A percentile compares a stretch with the other conserved stretches of the same genome.
These are phyloP conservation scores for Pseudorectes ferrugineus DNA, from an alignment of 2,113 vertebrate genomes.

Conservation along the genomic window DNA sequence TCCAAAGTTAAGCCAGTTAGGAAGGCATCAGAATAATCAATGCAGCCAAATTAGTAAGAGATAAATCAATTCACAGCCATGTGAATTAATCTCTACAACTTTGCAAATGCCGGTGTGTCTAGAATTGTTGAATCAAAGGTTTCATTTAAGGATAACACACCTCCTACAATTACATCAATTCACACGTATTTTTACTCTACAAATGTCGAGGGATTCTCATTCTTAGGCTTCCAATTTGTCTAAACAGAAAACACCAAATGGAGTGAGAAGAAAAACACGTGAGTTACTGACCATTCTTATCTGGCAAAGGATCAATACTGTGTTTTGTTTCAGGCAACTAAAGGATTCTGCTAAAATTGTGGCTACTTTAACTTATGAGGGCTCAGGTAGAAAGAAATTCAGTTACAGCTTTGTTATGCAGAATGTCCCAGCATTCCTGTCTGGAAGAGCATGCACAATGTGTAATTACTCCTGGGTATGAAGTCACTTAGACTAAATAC, in stretches of 20 bases:
- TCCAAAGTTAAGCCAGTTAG: constrained; percentile 27
- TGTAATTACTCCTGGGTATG: background rate
- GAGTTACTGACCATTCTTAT: background rate
- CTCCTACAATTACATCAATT: background rate
- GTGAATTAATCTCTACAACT: background rate
- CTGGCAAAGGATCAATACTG: background rate
- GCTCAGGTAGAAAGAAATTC: background rate
- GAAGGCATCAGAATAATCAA: constrained; percentile 29
- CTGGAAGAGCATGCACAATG: background rate
- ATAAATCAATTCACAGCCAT: constrained; percentile 9
- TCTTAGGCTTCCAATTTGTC: background rate
- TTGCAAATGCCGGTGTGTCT: background rate
- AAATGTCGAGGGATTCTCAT: background rate
- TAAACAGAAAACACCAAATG: background rate
- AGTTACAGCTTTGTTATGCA: background rate
- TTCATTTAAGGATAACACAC: background rate
- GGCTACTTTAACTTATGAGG: background rate
- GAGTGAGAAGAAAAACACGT: background rate
- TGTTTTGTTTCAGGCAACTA: background rate
- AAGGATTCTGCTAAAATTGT: background rate
- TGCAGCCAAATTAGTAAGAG: constrained; percentile 1
- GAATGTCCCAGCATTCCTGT: background rate
- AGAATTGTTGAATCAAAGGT: background rate
- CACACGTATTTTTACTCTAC: background rate
- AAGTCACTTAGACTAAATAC: background rate